Evolutionary conservation across 2,797 vertebrate species (phyloP).

Genomic region (Danio kyathit): DNA sequence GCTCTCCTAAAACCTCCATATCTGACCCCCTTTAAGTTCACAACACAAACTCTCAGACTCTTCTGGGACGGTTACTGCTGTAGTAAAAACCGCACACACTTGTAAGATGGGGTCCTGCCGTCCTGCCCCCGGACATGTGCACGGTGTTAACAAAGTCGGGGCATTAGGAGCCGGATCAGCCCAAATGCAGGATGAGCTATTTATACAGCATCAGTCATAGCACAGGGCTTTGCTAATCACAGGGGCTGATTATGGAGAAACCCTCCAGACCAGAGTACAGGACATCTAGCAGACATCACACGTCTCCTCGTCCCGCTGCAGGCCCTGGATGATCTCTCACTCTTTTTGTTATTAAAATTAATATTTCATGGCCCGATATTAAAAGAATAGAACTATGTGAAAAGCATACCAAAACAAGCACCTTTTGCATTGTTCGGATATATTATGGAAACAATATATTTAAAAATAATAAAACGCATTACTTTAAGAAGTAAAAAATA

Average conservation of each 20-base stretch:
- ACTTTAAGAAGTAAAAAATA: too few relatives aligned
- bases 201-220: constrained; percentile 64
- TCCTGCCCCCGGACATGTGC: constrained; percentile 77
- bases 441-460: too few relatives aligned
- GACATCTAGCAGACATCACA: constrained; percentile 40
- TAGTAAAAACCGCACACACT: constrained; percentile 55
- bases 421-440: too few relatives aligned
- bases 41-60: constrained; percentile 36
- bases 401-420: too few relatives aligned
- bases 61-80: constrained; percentile 1
- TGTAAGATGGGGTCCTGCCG: constrained; percentile 15
- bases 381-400: neutral
- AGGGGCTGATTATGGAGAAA: constrained; percentile 49
- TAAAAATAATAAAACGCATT: too few relatives aligned
- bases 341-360: neutral
- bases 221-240: constrained; percentile 68
- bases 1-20: constrained; percentile 45
- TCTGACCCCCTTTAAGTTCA: constrained; percentile 23
- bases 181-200: constrained; percentile 67
- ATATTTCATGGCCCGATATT: neutral
- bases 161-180: constrained; percentile 69
- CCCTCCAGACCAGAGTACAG: constrained; percentile 53
- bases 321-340: neutral
- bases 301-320: neutral
- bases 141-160: constrained; percentile 76